Percentiles rank a stretch among this genome's conserved stretches.
Evolutionary conservation across 1,140 invertebrate species (phyloP).

Genomic region (Platorchestia sp.): DNA sequence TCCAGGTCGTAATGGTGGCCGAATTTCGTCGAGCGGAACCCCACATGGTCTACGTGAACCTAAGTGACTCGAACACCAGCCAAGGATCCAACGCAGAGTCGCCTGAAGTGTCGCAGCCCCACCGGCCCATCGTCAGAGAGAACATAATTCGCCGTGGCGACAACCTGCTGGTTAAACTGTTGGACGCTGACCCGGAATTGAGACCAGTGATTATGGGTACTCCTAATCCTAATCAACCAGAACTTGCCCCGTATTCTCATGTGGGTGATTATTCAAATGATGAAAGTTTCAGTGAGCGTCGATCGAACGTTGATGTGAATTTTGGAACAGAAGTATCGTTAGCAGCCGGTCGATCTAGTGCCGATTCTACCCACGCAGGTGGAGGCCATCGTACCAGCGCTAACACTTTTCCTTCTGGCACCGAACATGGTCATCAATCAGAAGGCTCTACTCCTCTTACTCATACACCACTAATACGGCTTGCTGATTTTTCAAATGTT

Average conservation of each 20-base stretch:
- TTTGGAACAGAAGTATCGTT: neutral
- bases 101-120: neutral
- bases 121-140: neutral
- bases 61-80: neutral
- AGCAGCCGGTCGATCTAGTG: slow-evolving; percentile 4
- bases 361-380: neutral
- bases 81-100: neutral
- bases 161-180: neutral
- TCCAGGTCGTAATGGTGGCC: slow-evolving; percentile 52
- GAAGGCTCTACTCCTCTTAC: neutral
- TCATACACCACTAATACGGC: neutral
- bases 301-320: neutral
- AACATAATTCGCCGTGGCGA: slow-evolving; percentile 18
- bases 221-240: neutral
- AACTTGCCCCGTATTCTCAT: neutral
- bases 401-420: neutral
- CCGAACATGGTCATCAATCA: neutral
- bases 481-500: neutral
- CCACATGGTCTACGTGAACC: neutral
- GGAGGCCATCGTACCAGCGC: slow-evolving; percentile 36
- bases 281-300: neutral
- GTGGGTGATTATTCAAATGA: neutral
- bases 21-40: slow-evolving; percentile 52
- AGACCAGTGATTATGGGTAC: neutral
- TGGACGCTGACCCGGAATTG: neutral